Evolutionary conservation across 1,140 invertebrate genomes (phyloP).

Genomic region (Macrosteles quadrilineatus): DNA sequence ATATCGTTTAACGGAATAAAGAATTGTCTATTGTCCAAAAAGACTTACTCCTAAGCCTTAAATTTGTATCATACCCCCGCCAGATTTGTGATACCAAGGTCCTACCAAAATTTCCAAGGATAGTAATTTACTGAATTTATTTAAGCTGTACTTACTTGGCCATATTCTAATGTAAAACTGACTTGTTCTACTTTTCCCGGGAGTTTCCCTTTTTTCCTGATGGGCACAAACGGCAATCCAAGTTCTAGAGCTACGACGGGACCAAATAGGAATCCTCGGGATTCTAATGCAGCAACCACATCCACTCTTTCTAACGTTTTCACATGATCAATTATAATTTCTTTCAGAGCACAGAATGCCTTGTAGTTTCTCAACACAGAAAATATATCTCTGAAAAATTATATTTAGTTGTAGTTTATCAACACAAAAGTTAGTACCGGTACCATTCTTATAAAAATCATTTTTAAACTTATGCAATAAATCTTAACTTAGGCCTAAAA

Average conservation of each 20-base stretch:
- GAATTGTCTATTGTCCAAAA: too few relatives aligned
- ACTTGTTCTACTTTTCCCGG: constrained; percentile 75
- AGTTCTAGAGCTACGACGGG: constrained; percentile 80
- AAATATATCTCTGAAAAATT: constrained; percentile 93
- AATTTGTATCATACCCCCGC: too few relatives aligned
- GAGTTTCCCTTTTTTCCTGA: constrained; percentile 94
- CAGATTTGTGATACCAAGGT: too few relatives aligned
- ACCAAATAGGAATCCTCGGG: constrained; percentile 92
- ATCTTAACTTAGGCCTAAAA: too few relatives aligned
- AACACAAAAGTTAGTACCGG: too few relatives aligned
- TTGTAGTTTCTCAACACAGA: constrained; percentile 74
- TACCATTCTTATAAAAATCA: too few relatives aligned
- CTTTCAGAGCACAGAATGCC: constrained; percentile 70
- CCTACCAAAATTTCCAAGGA: too few relatives aligned
- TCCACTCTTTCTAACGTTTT: constrained; percentile 64
- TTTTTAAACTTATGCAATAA: too few relatives aligned
- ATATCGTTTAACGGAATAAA: too few relatives aligned
- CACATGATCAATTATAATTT: constrained; percentile 69
- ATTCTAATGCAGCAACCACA: constrained; percentile 84
- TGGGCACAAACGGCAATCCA: constrained; percentile 83
- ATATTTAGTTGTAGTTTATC: too few relatives aligned
- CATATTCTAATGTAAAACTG: constrained; percentile 87
- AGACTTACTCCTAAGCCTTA: too few relatives aligned
- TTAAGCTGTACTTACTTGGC: constrained; percentile 66
- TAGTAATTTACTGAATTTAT: too few relatives aligned